Conservation (phyloP, 2,888 invertebrate species). For the Gymnoscelis rufifasciata region DNA sequence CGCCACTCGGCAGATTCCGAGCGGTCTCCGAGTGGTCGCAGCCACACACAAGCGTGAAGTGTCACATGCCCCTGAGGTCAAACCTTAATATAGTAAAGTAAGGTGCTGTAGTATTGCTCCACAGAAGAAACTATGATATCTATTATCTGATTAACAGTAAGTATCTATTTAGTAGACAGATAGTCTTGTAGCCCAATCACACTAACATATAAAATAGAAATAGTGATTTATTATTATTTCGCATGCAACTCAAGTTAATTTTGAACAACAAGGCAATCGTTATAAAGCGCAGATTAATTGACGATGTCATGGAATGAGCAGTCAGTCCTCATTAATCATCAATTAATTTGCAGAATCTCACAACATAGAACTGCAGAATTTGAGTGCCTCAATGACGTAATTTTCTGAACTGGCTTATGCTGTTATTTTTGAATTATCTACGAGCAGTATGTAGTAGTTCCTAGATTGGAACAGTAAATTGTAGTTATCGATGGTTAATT, state of each 20-base stretch:
- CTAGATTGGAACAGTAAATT: too few relatives aligned
- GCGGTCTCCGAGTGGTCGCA: slow-evolving; percentile 39
- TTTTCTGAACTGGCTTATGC: background rate
- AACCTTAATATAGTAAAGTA: slow-evolving; percentile 29
- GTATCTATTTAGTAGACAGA: too few relatives aligned
- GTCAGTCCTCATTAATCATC: slow-evolving; percentile 27
- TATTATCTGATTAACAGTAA: background rate
- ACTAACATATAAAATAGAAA: too few relatives aligned
- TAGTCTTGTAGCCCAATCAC: too few relatives aligned
- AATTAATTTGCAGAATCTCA: slow-evolving; percentile 31
- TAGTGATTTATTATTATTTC: too few relatives aligned
- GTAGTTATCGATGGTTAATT: too few relatives aligned
- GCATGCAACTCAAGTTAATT: too few relatives aligned
- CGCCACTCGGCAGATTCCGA: slow-evolving; percentile 62
- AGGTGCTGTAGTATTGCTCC: slow-evolving; percentile 16
- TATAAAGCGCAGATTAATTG: slow-evolving; percentile 36
- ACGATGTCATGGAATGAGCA: slow-evolving; percentile 28
- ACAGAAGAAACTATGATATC: background rate
- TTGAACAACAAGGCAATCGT: slow-evolving; percentile 3
- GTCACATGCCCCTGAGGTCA: slow-evolving; percentile 43
- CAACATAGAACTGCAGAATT: slow-evolving; percentile 9
- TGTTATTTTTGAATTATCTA: too few relatives aligned
- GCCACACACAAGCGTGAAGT: slow-evolving; percentile 18
- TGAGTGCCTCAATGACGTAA: background rate
- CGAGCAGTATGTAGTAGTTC: too few relatives aligned